Evolutionary conservation across 2,113 vertebrate genomes (phyloP).

Genomic region (Calidris pygmaea): DNA sequence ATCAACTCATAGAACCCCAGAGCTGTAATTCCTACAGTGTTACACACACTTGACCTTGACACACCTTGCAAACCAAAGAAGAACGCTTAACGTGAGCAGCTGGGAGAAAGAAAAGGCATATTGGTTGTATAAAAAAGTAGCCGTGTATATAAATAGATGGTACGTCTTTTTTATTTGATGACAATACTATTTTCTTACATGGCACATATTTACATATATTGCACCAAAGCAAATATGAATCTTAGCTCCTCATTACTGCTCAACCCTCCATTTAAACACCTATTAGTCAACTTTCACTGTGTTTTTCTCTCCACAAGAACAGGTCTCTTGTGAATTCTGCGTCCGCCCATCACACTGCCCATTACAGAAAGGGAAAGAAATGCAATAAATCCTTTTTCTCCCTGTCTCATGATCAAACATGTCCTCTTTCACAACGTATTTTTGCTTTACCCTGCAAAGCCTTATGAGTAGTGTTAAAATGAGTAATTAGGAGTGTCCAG

Average conservation of each 20-base stretch:
- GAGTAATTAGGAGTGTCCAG: neutral
- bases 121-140: neutral
- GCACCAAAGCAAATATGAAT: fast-evolving
- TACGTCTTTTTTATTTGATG: neutral
- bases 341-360: neutral
- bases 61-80: neutral
- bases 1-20: neutral
- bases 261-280: neutral
- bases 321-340: neutral
- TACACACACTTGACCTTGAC: neutral
- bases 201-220: neutral
- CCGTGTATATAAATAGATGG: neutral
- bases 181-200: neutral
- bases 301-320: neutral
- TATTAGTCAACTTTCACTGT: neutral
- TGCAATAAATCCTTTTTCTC: neutral
- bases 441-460: neutral
- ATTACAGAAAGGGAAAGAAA: neutral
- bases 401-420: neutral
- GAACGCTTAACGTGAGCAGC: neutral
- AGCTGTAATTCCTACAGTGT: neutral
- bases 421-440: neutral
- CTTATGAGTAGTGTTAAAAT: neutral
- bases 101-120: neutral
- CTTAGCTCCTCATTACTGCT: neutral